A percentile compares a stretch with the other conserved stretches of the same genome.
These are phyloP conservation scores for Hipposideros larvatus DNA, from an alignment of 2,797 vertebrate species.

Conservation along the genomic window DNA sequence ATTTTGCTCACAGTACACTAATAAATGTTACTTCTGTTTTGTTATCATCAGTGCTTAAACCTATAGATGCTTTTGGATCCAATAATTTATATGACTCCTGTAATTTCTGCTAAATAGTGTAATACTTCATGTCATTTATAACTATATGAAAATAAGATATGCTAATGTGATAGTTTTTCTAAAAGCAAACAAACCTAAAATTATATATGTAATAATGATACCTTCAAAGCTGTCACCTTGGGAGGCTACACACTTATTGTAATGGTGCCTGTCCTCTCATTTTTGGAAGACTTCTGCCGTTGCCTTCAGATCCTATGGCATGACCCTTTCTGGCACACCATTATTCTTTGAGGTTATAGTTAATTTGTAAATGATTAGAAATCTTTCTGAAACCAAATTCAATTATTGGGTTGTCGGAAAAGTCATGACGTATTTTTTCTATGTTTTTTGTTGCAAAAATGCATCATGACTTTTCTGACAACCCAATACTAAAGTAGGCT, in stretches of 20 bases:
- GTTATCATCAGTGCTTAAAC: background rate
- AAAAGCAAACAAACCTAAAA: slow-evolving; percentile 12
- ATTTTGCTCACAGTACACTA: background rate
- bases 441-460: no score
- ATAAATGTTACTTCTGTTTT: background rate
- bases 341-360: background rate
- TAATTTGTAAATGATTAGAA: background rate
- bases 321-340: background rate
- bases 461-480: no score
- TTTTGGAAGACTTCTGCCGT: slow-evolving; percentile 31
- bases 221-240: background rate
- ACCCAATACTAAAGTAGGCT: background rate
- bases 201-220: background rate
- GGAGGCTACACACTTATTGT: background rate
- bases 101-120: slow-evolving; percentile 15
- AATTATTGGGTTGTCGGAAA: background rate
- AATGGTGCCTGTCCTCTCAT: background rate
- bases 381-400: slow-evolving; percentile 45
- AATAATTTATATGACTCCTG: slow-evolving; percentile 30
- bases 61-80: background rate
- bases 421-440: no score
- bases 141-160: slow-evolving; percentile 7
- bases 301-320: background rate
- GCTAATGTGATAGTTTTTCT: background rate
- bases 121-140: slow-evolving; percentile 37